Evolutionary conservation across 2,888 invertebrate genomes (phyloP).

Genomic region (Stictocephala bisonia): DNA sequence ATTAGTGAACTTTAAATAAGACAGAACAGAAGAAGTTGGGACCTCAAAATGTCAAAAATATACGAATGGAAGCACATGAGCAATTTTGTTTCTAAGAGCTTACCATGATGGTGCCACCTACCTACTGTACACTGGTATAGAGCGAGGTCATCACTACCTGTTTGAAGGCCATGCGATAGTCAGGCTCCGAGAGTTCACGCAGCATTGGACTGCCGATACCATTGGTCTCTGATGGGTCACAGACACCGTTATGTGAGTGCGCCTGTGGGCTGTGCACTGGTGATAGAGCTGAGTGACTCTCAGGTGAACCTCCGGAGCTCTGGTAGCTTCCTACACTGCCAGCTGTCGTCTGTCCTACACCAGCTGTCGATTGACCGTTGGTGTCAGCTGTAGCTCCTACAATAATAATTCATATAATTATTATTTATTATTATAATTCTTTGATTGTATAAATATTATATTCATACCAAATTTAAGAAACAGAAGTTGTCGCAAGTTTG

Average conservation of each 20-base stretch:
- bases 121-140: no score
- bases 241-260: constrained; percentile 62
- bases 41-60: constrained; percentile 54
- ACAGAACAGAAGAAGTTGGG: not conserved
- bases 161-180: constrained; percentile 66
- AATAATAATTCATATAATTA: constrained; percentile 49
- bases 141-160: constrained; percentile 69
- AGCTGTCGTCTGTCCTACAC: constrained; percentile 64
- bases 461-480: not conserved
- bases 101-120: no score
- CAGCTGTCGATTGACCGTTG: constrained; percentile 62
- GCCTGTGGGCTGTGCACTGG: constrained; percentile 65
- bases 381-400: constrained; percentile 67
- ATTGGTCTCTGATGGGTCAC: constrained; percentile 61
- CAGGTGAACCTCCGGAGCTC: constrained; percentile 69
- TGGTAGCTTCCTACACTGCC: constrained; percentile 65
- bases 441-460: not conserved
- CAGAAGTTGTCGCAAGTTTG: not conserved
- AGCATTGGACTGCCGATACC: constrained; percentile 62
- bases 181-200: constrained; percentile 59
- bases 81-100: constrained; percentile 59
- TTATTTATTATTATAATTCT: not conserved
- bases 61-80: constrained; percentile 68
- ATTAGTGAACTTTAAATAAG: not conserved
- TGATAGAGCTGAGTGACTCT: constrained; percentile 68